These are phyloP conservation scores for Zeus faber DNA, from an alignment of 2,113 vertebrate species.

Conservation along the genomic window DNA sequence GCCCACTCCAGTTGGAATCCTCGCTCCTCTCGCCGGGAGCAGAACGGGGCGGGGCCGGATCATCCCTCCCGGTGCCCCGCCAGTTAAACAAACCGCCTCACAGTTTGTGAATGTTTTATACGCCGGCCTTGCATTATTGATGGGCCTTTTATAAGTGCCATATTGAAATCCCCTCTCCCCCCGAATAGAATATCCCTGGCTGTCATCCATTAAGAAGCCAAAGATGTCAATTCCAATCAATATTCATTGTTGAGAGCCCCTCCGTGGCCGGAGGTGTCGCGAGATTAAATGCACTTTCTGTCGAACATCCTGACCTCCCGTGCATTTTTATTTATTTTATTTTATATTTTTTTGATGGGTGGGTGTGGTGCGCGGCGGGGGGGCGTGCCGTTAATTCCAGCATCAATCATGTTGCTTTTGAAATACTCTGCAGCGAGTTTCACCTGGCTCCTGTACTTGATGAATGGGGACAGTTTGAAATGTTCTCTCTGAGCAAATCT, in stretches of 20 bases:
- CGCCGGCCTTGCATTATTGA: constrained; percentile 65
- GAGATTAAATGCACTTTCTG: constrained; percentile 49
- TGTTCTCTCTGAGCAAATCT: constrained; percentile 43
- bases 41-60: too few relatives aligned
- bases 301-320: constrained; percentile 40
- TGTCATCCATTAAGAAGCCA: constrained; percentile 60
- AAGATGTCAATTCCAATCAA: constrained; percentile 64
- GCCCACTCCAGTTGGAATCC: too few relatives aligned
- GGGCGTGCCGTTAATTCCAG: constrained; percentile 33
- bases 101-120: constrained; percentile 69
- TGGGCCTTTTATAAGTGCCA: constrained; percentile 66
- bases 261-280: constrained; percentile 24
- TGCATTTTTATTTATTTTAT: constrained; percentile 16
- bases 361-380: constrained; percentile 40
- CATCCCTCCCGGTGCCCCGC: constrained; percentile 18
- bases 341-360: not conserved
- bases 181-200: constrained; percentile 55
- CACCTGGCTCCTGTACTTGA: constrained; percentile 34
- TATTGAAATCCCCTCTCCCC: constrained; percentile 57
- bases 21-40: too few relatives aligned
- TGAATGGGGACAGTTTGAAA: constrained; percentile 53
- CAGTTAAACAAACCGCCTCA: constrained; percentile 35
- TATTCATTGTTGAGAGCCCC: constrained; percentile 54
- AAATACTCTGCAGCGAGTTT: constrained; percentile 38
- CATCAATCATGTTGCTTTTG: constrained; percentile 49